Base-by-base conservation (phyloP, 1,140 invertebrate species). In the Formica selysi region DNA sequence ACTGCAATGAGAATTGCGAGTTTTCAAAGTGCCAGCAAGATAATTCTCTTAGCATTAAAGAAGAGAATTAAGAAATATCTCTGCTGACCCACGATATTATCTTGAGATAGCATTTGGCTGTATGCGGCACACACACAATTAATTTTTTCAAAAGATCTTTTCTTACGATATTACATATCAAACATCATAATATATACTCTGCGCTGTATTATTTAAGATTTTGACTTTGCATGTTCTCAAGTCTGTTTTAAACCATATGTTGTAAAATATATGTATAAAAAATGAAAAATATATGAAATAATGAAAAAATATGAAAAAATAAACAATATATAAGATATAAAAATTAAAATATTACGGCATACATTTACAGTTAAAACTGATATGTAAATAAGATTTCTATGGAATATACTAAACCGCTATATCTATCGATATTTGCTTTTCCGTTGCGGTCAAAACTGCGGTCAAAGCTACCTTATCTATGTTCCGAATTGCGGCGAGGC, bases 391-490 rank as follows among this genome's bases (percentile, higher is more conserved):
- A 81, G 32, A 48, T 83, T 83, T 74, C 3, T 48, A 13, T 22
- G 10, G 0, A 57, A 11, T 73, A 5, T 48, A 22, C 11, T 19
- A 19, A 29, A 54, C 2, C 32, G 7, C 19, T 32, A 19, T 73
- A 71, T 81, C 26, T 48, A 29, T 32, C 4, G 5, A 38, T 38
- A 61, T 7, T 71, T 81, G 29, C 26, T 0, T 81, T 73, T 41
- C 5, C n/a, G 13, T 59, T 36, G 71, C 71, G n/a, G 51, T 74
- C 51, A 74, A 59, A 36, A n/a, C 26, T 61, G 41, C n/a, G 68
- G 38, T 74, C 26, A 83, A 83, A 83, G 54, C 57, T 83, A 36
- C 7, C 38, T 83, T 74, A 83, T 83, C 54, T 83, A 48, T 61
- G 41, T 32, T 13, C 79, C 29, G 79, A 83, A 48, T 62, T 61